Conservation (phyloP, 1,140 invertebrate genomes). For the Agrilus planipennis region DNA sequence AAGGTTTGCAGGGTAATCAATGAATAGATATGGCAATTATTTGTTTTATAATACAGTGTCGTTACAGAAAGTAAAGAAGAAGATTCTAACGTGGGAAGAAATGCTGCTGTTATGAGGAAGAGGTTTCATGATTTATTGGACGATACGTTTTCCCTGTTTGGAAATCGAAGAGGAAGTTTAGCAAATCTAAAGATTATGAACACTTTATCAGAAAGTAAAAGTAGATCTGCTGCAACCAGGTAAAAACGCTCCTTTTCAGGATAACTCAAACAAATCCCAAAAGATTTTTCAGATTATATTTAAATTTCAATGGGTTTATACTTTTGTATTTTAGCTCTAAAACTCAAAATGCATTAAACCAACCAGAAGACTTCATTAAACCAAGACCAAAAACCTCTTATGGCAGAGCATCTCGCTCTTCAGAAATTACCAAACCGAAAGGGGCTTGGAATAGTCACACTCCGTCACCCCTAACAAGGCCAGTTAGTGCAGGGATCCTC, state of each 20-base stretch:
- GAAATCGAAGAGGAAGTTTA: slow-evolving; percentile 38
- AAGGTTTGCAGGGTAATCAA: slow-evolving; percentile 32
- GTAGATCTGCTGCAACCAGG: slow-evolving; percentile 40
- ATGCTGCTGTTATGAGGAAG: slow-evolving; percentile 44
- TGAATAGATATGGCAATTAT: slow-evolving; percentile 1
- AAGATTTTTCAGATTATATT: no score
- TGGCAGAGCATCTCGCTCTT: slow-evolving; percentile 19
- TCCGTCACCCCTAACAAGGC: slow-evolving; percentile 32
- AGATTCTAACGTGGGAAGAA: slow-evolving; percentile 18
- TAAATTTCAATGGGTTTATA: no score
- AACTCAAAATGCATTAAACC: no score
- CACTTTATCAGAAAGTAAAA: slow-evolving; percentile 29
- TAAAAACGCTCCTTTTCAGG: no score
- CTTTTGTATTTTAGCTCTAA: no score
- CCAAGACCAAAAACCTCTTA: slow-evolving; percentile 35
- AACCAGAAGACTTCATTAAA: no score
- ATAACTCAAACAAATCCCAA: no score
- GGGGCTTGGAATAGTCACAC: slow-evolving; percentile 38
- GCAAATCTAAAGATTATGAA: slow-evolving; percentile 21
- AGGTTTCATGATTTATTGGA: slow-evolving; percentile 54
- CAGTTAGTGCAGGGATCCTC: slow-evolving; percentile 38
- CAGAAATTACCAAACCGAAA: slow-evolving; percentile 15
- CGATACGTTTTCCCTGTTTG: slow-evolving; percentile 53
- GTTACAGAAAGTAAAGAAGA: slow-evolving; percentile 26
- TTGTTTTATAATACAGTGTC: no score